These are phyloP conservation scores for Clarias batrachus DNA, from an alignment of 2,113 vertebrate genomes.

Conservation along the genomic window DNA sequence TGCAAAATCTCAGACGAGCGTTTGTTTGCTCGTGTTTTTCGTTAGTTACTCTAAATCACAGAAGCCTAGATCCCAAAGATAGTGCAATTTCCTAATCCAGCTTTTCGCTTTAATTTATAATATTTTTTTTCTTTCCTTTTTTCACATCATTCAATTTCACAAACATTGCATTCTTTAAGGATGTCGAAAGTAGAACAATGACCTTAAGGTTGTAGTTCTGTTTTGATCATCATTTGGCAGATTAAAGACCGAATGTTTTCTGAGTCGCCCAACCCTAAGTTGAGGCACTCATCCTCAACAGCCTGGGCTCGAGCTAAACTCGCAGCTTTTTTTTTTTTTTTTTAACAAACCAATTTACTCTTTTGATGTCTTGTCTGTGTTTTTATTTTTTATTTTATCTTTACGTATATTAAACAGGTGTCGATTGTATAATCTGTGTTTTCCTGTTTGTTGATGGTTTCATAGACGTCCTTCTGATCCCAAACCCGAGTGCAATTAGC, in stretches of 20 bases:
- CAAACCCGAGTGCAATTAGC: slow-evolving; percentile 46
- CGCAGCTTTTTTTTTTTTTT: neutral
- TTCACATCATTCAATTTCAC: neutral
- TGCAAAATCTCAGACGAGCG: neutral
- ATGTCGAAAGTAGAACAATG: neutral
- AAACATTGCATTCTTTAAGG: neutral
- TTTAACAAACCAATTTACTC: neutral
- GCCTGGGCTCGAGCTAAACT: neutral
- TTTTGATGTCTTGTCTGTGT: neutral
- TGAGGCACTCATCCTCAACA: neutral
- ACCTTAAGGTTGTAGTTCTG: neutral
- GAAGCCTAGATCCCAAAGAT: neutral
- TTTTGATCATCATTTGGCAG: neutral
- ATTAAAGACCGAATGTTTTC: neutral
- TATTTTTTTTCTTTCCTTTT: neutral
- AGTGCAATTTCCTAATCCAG: neutral
- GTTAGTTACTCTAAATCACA: neutral
- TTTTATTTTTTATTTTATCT: neutral
- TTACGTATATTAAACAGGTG: slow-evolving; percentile 1
- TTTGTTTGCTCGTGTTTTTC: neutral
- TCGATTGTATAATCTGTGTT: slow-evolving; percentile 20
- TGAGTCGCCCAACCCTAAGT: neutral
- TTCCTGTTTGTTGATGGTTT: slow-evolving; percentile 49
- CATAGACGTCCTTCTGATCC: slow-evolving; percentile 38
- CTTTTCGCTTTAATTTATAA: neutral